These are phyloP conservation scores for Turdus rufiventris DNA, from an alignment of 2,113 vertebrate species.

Conservation along the genomic window DNA sequence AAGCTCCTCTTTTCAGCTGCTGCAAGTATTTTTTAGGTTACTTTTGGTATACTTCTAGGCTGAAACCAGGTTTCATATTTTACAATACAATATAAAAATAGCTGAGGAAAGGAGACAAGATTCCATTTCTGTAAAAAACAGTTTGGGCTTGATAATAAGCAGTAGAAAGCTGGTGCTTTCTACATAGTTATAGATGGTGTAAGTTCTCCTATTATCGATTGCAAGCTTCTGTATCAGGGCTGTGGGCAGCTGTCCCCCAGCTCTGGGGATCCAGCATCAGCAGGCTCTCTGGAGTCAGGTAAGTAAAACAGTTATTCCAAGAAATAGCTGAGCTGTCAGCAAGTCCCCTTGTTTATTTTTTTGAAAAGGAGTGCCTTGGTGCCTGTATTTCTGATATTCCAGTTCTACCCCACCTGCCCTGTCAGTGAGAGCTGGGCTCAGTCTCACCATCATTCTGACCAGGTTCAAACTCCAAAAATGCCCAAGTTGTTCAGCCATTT, in stretches of 20 bases:
- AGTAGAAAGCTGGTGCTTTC: background rate
- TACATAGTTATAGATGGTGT: background rate
- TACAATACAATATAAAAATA: background rate
- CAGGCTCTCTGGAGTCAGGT: background rate
- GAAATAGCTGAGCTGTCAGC: background rate
- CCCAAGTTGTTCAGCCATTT: fast-evolving
- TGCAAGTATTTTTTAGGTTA: background rate
- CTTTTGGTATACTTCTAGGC: background rate
- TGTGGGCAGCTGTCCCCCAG: background rate
- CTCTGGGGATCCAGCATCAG: background rate
- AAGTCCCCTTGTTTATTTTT: background rate
- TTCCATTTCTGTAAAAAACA: background rate
- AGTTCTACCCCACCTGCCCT: background rate
- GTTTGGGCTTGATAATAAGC: background rate
- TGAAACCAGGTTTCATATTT: background rate
- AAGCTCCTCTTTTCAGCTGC: background rate
- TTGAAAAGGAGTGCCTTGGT: background rate
- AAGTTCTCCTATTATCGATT: background rate
- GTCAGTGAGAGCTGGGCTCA: background rate
- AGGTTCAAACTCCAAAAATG: background rate
- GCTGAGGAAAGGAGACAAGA: background rate
- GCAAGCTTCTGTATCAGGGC: background rate
- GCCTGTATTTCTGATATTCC: background rate
- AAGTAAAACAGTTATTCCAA: background rate
- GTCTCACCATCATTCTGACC: background rate